Percentiles rank a stretch among this genome's conserved stretches.
phyloP scores from a whole-genome alignment of 2,797 vertebrate species.

The Odontamblyopus rebecca region DNA sequence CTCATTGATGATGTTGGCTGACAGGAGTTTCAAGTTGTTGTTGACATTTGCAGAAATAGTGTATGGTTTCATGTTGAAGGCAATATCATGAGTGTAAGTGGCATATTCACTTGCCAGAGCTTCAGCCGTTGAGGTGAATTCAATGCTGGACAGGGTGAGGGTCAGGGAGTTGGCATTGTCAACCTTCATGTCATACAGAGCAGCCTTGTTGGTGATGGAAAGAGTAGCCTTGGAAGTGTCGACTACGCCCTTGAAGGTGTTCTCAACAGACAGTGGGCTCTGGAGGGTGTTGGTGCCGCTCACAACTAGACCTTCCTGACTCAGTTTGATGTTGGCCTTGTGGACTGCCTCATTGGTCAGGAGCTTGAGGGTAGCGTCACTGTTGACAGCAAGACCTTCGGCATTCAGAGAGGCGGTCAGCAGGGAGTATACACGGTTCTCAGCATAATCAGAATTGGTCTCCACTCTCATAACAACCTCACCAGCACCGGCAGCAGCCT shows the following conservation, averaged over 20 bases:
- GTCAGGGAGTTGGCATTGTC: slow-evolving; percentile 82
- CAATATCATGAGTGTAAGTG: slow-evolving; percentile 84
- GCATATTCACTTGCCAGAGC: slow-evolving; percentile 72
- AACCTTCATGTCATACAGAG: slow-evolving; percentile 74
- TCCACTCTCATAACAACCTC: slow-evolving; percentile 80
- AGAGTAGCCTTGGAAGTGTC: slow-evolving; percentile 78
- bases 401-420: slow-evolving; percentile 79
- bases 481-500: slow-evolving; percentile 75
- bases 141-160: slow-evolving; percentile 77
- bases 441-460: slow-evolving; percentile 74
- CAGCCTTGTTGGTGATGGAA: slow-evolving; percentile 79
- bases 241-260: slow-evolving; percentile 79
- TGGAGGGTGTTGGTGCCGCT: slow-evolving; percentile 83
- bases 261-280: slow-evolving; percentile 81
- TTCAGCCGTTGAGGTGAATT: slow-evolving; percentile 81
- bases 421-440: slow-evolving; percentile 75
- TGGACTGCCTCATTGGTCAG: slow-evolving; percentile 80
- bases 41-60: slow-evolving; percentile 76
- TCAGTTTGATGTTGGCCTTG: slow-evolving; percentile 81
- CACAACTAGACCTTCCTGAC: slow-evolving; percentile 79
- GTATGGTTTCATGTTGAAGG: slow-evolving; percentile 79
- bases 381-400: slow-evolving; percentile 82
- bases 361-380: slow-evolving; percentile 78
- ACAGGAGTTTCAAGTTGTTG: slow-evolving; percentile 80
- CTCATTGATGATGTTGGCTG: slow-evolving; percentile 75